Percentiles rank a stretch among this genome's conserved stretches.
phyloP scores from a whole-genome alignment of 2,797 vertebrate species.

The Syngnathus rostellatus region DNA sequence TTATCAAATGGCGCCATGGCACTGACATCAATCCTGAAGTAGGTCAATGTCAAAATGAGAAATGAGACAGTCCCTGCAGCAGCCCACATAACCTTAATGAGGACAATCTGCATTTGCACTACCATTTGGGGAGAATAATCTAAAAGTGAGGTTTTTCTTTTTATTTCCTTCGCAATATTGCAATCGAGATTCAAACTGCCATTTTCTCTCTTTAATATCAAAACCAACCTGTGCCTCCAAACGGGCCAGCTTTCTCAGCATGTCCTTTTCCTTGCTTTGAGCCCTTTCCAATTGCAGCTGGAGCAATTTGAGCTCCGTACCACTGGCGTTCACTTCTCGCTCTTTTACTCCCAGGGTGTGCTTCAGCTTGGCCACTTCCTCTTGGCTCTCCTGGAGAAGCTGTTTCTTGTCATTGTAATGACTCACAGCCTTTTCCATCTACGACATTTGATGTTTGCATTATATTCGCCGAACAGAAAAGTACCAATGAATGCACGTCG shows the following conservation, averaged over 20 bases:
- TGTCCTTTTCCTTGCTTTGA: constrained; percentile 59
- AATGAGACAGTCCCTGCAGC: no score
- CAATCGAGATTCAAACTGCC: no score
- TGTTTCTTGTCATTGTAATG: constrained; percentile 83
- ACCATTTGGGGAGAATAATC: no score
- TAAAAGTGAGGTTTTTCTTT: constrained; percentile 42
- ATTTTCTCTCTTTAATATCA: neutral
- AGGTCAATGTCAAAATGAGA: no score
- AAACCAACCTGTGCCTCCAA: constrained; percentile 79
- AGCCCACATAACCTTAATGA: no score
- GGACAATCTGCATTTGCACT: no score
- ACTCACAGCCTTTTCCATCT: constrained; percentile 84
- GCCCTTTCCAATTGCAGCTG: constrained; percentile 71
- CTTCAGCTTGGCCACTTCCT: constrained; percentile 66
- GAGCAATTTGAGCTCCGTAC: constrained; percentile 63
- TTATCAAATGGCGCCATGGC: no score
- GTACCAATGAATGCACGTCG: neutral
- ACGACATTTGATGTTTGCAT: neutral
- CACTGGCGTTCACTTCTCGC: constrained; percentile 62
- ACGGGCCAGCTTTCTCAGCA: constrained; percentile 66
- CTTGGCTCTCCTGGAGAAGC: constrained; percentile 76
- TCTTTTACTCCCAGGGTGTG: constrained; percentile 58
- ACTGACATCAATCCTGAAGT: no score
- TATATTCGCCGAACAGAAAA: neutral
- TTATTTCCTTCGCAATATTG: no score